Conservation (phyloP, 1,140 invertebrate species). For the Laupala kohalensis region DNA sequence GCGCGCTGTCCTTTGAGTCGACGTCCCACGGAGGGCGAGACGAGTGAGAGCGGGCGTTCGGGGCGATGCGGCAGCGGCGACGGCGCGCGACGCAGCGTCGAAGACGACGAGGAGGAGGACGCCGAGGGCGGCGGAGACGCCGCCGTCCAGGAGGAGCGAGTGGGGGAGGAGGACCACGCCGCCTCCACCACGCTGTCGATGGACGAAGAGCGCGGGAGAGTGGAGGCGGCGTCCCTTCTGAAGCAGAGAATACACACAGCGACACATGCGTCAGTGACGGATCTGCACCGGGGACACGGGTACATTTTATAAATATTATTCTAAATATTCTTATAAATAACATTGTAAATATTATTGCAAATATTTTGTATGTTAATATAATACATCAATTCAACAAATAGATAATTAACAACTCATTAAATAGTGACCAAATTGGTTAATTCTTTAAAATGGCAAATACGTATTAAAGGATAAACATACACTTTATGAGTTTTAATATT, state of each 20-base stretch:
- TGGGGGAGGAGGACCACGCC: conserved; percentile 24
- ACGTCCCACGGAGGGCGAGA: conserved; percentile 56
- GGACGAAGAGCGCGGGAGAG: conserved; percentile 59
- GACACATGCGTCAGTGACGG: not conserved
- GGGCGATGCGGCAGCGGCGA: conserved; percentile 27
- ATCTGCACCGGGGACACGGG: no score
- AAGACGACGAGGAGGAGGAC: conserved; percentile 35
- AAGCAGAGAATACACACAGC: not conserved
- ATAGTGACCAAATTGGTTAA: no score
- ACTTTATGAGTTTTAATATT: no score
- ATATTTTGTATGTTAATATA: no score
- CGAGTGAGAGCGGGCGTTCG: conserved; percentile 41
- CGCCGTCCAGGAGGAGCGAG: conserved; percentile 16
- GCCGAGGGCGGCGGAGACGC: conserved; percentile 28
- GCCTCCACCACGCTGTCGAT: conserved; percentile 46
- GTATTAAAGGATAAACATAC: no score
- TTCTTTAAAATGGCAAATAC: no score
- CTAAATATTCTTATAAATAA: no score
- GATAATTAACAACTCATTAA: no score
- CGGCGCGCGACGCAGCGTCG: conserved; percentile 26
- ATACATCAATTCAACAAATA: no score
- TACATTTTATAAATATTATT: no score
- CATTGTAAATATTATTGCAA: no score
- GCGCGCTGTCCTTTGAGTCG: conserved; percentile 56
- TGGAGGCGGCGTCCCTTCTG: conserved; percentile 3